Base-by-base conservation (phyloP, 2,113 vertebrate genomes). In the Alligator sinensis region DNA sequence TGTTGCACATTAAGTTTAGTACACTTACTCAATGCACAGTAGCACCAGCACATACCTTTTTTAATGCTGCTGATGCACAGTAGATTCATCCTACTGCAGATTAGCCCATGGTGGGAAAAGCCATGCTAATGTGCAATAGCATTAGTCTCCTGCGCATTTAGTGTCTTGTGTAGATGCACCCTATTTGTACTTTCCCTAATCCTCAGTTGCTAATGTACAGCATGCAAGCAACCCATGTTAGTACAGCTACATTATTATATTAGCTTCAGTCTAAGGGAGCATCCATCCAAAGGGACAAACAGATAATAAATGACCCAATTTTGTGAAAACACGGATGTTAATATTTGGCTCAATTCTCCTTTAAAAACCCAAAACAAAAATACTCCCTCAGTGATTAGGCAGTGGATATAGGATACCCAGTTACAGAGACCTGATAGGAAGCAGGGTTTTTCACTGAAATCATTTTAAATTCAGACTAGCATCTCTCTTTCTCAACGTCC, bases 381-480 rank as follows among this genome's bases (percentile, higher is more conserved):
- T 47, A 47, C 47, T 47, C 47, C 47, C 47, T 47, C 47, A 47
- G 47, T 47, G 47, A 47, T 47, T 47, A 47, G 47, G 47, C 47
- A 9, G 7, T 47, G 47, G 47, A 47, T 47, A 47, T 47, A 47
- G 47, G 47, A 47, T 47, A 47, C 47, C 47, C 47, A 47, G 47
- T 47, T 47, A 47, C 47, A 47, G 47, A 47, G 47, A 47, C 14
- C 4, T 57, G 16, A 78, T 78, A 82, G 59, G 92, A 30, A 92
- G 18, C 11, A 66, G 72, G 13, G 1, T 86, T 89, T 92, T 34
- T 91, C 85, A 77, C 2, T 3, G 18, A 72, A 8, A n/a, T 79
- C 19, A 58, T 82, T 81, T 63, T 58, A 83, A 92, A 91, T 55
- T 5, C 76, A n/a, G 6, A 83, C 84, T 86, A 85, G 16, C 77